A percentile compares a stretch with the other conserved stretches of the same genome.
phyloP scores from a whole-genome alignment of 2,888 invertebrate genomes.

The Mactromeris polynyma region DNA sequence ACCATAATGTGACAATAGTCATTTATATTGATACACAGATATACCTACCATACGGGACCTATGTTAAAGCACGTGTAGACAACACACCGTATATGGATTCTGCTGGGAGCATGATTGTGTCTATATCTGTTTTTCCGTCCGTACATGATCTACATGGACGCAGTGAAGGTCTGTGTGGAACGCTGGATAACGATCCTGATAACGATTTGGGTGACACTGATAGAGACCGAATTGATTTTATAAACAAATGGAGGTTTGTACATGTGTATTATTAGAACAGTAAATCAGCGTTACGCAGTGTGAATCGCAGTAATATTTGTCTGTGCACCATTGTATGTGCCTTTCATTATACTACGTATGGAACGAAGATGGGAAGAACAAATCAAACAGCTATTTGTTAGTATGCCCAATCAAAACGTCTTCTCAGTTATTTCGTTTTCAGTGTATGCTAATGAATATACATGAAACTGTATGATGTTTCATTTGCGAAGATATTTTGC shows the following conservation, averaged over 20 bases:
- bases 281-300: too few species aligned
- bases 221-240: background rate
- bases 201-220: conserved; percentile 9
- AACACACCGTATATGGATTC: background rate
- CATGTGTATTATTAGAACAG: background rate
- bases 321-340: too few species aligned
- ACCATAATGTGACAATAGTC: too few species aligned
- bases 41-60: conserved; percentile 26
- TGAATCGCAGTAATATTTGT: too few species aligned
- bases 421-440: too few species aligned
- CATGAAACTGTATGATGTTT: too few species aligned
- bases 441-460: too few species aligned
- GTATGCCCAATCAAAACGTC: too few species aligned
- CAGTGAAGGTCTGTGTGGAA: conserved; percentile 32
- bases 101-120: conserved; percentile 38
- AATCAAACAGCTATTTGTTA: too few species aligned
- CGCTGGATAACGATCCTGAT: conserved; percentile 18
- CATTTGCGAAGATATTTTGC: too few species aligned
- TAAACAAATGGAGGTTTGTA: conserved; percentile 29
- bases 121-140: conserved; percentile 23
- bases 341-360: too few species aligned
- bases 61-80: conserved; percentile 22
- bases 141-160: conserved; percentile 26
- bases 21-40: background rate
- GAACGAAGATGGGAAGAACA: too few species aligned